phyloP scores from a whole-genome alignment of 1,140 invertebrate species.

The Wiebesia pumilae region DNA sequence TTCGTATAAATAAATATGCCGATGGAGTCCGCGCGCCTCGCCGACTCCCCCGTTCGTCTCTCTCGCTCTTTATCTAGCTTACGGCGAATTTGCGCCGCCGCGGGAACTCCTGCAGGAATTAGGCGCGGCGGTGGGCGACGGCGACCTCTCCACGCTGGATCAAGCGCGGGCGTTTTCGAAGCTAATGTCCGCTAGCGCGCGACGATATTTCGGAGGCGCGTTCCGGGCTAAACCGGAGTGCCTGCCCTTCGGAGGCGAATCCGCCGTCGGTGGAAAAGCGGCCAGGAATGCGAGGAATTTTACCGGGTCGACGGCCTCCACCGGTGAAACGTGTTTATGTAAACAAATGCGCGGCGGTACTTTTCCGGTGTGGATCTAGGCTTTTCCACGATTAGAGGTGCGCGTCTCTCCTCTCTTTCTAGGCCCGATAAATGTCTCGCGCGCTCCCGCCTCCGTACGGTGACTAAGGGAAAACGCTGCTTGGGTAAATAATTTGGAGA shows the following conservation, averaged over 20 bases:
- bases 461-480: too few species aligned
- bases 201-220: too few species aligned
- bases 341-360: constrained; percentile 24
- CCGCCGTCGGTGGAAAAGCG: neutral
- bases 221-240: too few species aligned
- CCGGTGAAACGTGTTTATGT: constrained; percentile 6
- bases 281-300: neutral
- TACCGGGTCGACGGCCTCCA: constrained; percentile 13
- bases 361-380: neutral
- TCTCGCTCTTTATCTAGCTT: neutral
- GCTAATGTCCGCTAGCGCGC: too few species aligned
- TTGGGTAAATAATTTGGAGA: too few species aligned
- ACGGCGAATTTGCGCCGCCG: too few species aligned
- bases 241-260: too few species aligned
- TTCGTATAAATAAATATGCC: constrained; percentile 3
- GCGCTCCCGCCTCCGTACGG: too few species aligned
- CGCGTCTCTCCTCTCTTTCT: too few species aligned
- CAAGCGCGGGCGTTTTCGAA: too few species aligned
- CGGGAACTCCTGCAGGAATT: neutral
- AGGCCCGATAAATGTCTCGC: too few species aligned
- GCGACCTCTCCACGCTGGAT: neutral
- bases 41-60: neutral
- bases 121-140: neutral
- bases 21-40: neutral
- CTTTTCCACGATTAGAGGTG: neutral